Percentiles rank a stretch among this genome's conserved stretches.
Conservation (phyloP, 2,113 vertebrate genomes). For the Lontra canadensis region DNA sequence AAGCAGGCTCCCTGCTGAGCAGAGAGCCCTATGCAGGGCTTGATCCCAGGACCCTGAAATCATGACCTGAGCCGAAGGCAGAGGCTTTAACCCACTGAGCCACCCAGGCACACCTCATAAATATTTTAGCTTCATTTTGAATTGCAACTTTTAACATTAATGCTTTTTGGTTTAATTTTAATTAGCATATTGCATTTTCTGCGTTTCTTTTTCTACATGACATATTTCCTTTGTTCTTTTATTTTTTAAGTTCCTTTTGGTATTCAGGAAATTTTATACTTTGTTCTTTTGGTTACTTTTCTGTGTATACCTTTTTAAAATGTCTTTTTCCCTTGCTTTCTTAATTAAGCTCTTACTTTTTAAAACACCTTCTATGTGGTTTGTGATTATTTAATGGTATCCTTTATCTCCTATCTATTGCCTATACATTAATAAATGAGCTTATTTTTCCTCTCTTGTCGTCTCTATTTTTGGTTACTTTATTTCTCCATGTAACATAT, state of each 20-base stretch:
- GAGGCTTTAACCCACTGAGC: no score
- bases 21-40: no score
- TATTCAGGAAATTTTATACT: background rate
- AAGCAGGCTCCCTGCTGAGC: no score
- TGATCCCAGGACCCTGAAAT: no score
- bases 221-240: background rate
- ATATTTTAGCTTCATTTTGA: background rate
- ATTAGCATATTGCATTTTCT: background rate
- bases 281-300: background rate
- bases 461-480: background rate
- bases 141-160: background rate
- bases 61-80: no score
- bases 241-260: background rate
- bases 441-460: background rate
- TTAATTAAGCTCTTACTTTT: background rate
- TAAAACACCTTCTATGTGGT: background rate
- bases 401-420: background rate
- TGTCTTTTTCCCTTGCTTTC: background rate
- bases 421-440: background rate
- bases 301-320: background rate
- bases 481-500: background rate
- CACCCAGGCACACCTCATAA: no score
- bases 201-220: background rate
- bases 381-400: background rate
- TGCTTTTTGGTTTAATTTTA: background rate